Evolutionary conservation across 2,888 invertebrate genomes (phyloP).

Genomic region (Alsophila aescularia): DNA sequence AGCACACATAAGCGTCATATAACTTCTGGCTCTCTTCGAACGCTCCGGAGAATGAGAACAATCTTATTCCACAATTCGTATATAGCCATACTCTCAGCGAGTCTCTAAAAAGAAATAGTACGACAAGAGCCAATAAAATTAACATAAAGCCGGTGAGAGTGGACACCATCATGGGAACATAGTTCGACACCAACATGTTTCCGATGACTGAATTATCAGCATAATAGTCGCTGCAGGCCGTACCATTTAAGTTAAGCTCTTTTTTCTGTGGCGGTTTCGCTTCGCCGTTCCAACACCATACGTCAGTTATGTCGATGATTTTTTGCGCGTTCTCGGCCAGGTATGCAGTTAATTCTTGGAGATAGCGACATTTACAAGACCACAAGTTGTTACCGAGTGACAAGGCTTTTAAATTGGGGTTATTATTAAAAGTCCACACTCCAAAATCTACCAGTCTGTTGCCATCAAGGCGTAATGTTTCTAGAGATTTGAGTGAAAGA

Average conservation of each 20-base stretch:
- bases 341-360: conserved; percentile 93
- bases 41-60: conserved; percentile 88
- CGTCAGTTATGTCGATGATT: conserved; percentile 90
- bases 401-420: conserved; percentile 88
- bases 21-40: conserved; percentile 93
- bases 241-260: conserved; percentile 92
- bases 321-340: conserved; percentile 92
- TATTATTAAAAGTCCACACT: conserved; percentile 89
- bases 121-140: conserved; percentile 89
- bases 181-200: conserved; percentile 92
- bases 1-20: conserved; percentile 96
- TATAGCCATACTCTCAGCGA: conserved; percentile 94
- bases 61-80: conserved; percentile 92
- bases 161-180: conserved; percentile 92
- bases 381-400: conserved; percentile 93
- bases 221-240: conserved; percentile 94
- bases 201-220: conserved; percentile 93
- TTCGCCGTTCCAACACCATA: conserved; percentile 92
- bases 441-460: conserved; percentile 92
- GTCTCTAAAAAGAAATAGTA: conserved; percentile 94
- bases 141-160: conserved; percentile 91
- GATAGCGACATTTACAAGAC: conserved; percentile 95
- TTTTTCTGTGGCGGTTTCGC: conserved; percentile 90
- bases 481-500: conserved; percentile 89
- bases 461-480: conserved; percentile 92